A percentile compares a stretch with the other conserved stretches of the same genome.
phyloP scores from a whole-genome alignment of 2,113 vertebrate genomes.

The Cricetomys ansorgei region DNA sequence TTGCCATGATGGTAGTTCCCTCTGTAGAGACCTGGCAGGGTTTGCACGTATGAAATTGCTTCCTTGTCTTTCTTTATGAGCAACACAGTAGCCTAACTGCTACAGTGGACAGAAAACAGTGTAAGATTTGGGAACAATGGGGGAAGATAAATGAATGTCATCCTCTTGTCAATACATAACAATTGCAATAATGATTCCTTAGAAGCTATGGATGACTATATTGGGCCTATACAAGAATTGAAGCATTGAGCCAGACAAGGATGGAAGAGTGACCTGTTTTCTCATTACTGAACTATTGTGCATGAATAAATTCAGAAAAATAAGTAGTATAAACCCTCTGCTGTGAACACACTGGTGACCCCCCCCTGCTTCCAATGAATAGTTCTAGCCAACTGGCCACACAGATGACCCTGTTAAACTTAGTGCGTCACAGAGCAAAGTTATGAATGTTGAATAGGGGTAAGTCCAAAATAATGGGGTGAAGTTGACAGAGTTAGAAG shows the following conservation, averaged over 20 bases:
- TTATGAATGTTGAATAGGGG: not conserved
- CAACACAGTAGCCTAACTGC: too few relatives aligned
- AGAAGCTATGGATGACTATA: not conserved
- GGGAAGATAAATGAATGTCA: not conserved
- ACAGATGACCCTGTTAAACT: not conserved
- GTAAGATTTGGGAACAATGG: not conserved
- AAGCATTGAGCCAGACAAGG: not conserved
- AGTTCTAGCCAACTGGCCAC: not conserved
- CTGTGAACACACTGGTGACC: not conserved
- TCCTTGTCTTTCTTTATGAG: too few relatives aligned
- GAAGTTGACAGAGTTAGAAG: not conserved
- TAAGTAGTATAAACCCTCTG: not conserved
- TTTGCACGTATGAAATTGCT: too few relatives aligned
- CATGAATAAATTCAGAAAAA: not conserved
- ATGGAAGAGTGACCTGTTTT: not conserved
- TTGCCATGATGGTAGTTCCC: too few relatives aligned
- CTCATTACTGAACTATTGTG: not conserved
- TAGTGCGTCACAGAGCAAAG: not conserved
- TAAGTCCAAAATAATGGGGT: not conserved
- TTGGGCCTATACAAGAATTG: not conserved
- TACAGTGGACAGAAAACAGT: fast-evolving
- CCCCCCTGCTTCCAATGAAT: not conserved
- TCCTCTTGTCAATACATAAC: not conserved
- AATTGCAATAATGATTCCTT: not conserved
- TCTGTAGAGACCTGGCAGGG: too few relatives aligned